Conservation (phyloP, 2,888 invertebrate species). For the Eremobia ochroleuca region DNA sequence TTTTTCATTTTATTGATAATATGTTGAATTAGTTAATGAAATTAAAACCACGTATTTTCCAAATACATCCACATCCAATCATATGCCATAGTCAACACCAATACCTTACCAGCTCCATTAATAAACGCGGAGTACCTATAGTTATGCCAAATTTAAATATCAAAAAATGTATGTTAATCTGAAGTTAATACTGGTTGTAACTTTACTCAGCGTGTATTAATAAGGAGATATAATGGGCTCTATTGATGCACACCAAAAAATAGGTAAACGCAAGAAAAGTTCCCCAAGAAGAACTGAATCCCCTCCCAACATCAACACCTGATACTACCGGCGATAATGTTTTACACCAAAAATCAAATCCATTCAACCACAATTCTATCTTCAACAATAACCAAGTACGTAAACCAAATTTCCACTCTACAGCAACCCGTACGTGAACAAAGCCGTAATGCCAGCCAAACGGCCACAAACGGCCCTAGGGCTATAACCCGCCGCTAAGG, state of each 20-base stretch:
- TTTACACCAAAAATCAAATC: background rate
- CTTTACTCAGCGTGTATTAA: background rate
- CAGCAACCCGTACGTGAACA: slow-evolving; percentile 41
- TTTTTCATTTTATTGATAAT: background rate
- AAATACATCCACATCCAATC: background rate
- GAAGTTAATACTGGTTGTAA: too few species aligned
- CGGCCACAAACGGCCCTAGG: slow-evolving; percentile 82
- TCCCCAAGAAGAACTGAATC: background rate
- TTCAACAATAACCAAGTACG: slow-evolving; percentile 15
- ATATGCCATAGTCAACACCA: too few species aligned
- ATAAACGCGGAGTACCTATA: background rate
- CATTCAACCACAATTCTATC: background rate
- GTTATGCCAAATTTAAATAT: background rate
- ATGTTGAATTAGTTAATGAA: too few species aligned
- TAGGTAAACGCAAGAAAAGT: background rate
- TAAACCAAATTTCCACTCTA: slow-evolving; percentile 21
- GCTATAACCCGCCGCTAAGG: slow-evolving; percentile 59
- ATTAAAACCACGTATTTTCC: background rate
- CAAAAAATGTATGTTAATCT: background rate
- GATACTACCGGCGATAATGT: background rate
- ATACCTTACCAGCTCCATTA: background rate
- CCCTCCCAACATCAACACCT: background rate
- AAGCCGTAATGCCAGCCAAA: slow-evolving; percentile 47
- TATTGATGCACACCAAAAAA: background rate
- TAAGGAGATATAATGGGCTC: too few species aligned